Evolutionary conservation across 2,797 vertebrate genomes (phyloP).

Genomic region (Pseudochaenichthys georgianus): DNA sequence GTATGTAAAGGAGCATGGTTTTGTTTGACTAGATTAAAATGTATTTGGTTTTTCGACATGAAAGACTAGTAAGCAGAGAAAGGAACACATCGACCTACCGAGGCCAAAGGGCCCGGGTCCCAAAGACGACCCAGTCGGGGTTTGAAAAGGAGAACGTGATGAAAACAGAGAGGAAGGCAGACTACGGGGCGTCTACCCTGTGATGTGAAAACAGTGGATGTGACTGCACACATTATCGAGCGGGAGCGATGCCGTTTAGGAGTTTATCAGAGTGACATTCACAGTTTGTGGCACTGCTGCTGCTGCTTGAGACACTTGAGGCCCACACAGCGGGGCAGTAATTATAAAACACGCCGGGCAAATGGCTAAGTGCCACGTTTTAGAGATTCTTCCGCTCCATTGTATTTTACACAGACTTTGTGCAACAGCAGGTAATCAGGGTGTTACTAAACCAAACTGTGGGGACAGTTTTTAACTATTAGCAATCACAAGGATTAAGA

Average conservation of each 20-base stretch:
- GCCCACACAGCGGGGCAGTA: constrained; percentile 18
- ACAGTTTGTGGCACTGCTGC: constrained; percentile 44
- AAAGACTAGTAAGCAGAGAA: background rate
- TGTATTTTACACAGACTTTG: constrained; percentile 12
- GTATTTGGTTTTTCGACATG: background rate
- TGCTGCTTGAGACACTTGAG: constrained; percentile 38
- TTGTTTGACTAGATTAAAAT: background rate
- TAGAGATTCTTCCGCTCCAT: constrained; percentile 6
- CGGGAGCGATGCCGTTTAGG: constrained; percentile 18
- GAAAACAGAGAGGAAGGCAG: background rate
- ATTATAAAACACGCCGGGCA: constrained; percentile 36
- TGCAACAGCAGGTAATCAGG: constrained; percentile 2
- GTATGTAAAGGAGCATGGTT: background rate
- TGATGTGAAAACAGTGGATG: constrained; percentile 29
- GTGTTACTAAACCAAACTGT: constrained; percentile 20
- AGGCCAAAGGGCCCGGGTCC: background rate
- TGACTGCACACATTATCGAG: background rate
- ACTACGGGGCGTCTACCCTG: constrained; percentile 3
- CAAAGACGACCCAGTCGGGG: background rate
- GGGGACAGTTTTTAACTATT: background rate
- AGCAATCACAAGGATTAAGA: background rate
- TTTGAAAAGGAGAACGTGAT: background rate
- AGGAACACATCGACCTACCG: background rate
- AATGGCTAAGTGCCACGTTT: constrained; percentile 25
- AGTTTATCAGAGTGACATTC: constrained; percentile 31